Percentiles rank a stretch among this genome's conserved stretches.
phyloP scores from a whole-genome alignment of 2,113 vertebrate species.

The Oplegnathus fasciatus region DNA sequence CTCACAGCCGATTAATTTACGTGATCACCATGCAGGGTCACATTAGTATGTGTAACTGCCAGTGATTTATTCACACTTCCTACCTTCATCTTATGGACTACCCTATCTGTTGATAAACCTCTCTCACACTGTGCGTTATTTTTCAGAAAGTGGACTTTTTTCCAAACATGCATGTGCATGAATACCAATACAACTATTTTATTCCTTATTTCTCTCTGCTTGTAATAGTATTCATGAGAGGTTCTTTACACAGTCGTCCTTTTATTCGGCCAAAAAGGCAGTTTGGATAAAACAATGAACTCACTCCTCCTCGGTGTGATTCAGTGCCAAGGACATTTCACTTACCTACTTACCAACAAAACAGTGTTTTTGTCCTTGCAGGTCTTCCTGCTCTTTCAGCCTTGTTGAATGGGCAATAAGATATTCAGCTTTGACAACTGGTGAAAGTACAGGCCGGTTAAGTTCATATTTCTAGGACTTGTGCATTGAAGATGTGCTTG shows the following conservation, averaged over 20 bases:
- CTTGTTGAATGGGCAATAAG: background rate
- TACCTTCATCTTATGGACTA: background rate
- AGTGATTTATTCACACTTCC: too few species aligned
- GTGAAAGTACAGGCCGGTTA: background rate
- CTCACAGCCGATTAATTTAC: background rate
- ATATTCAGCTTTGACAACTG: background rate
- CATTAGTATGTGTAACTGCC: background rate
- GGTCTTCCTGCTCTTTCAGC: background rate
- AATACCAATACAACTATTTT: background rate
- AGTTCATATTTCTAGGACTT: background rate
- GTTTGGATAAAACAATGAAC: background rate
- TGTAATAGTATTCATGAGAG: background rate
- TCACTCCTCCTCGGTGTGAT: background rate
- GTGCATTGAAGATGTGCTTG: background rate
- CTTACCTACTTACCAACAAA: background rate
- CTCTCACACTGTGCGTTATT: background rate
- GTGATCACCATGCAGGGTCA: background rate
- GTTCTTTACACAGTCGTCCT: background rate
- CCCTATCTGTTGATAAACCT: background rate
- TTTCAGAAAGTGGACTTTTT: background rate
- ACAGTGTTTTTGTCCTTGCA: background rate
- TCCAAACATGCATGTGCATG: background rate
- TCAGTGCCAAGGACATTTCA: slow-evolving; percentile 7
- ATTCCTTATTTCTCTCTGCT: background rate
- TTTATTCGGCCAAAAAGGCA: background rate